phyloP scores from a whole-genome alignment of 2,113 vertebrate genomes.

The Coreoperca whiteheadi region DNA sequence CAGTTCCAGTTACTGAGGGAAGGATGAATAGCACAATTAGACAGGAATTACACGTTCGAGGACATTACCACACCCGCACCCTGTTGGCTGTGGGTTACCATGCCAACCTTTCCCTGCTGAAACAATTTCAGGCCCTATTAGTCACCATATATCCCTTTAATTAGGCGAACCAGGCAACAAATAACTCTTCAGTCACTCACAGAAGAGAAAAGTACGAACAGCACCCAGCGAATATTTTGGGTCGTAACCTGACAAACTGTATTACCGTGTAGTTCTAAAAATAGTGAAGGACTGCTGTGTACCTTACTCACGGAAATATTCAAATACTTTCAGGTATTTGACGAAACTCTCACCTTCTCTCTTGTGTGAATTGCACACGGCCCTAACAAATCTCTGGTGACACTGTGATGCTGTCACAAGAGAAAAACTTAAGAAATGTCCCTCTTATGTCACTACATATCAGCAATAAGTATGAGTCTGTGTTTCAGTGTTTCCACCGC shows the following conservation, averaged over 20 bases:
- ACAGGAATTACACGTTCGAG: slow-evolving; percentile 25
- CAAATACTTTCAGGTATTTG: slow-evolving; percentile 39
- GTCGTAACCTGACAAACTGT: slow-evolving; percentile 53
- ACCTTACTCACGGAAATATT: slow-evolving; percentile 17
- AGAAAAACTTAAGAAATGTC: slow-evolving; percentile 43
- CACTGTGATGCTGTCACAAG: slow-evolving; percentile 11
- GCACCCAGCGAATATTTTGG: neutral
- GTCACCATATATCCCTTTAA: neutral
- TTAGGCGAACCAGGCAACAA: neutral
- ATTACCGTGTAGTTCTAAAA: slow-evolving; percentile 38
- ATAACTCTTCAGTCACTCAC: neutral
- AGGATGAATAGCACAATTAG: slow-evolving; percentile 40
- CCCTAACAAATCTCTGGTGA: neutral
- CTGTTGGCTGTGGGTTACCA: slow-evolving; percentile 9
- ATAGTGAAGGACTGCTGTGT: neutral
- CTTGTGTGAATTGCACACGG: slow-evolving; percentile 7
- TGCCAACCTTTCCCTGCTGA: slow-evolving; percentile 18
- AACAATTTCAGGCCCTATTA: neutral
- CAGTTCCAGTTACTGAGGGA: slow-evolving; percentile 30
- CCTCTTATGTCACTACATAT: slow-evolving; percentile 2
- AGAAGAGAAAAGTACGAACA: neutral
- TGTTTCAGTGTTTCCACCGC: slow-evolving; percentile 14
- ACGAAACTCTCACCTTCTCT: slow-evolving; percentile 20
- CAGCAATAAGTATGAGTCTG: neutral
- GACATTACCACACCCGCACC: slow-evolving; percentile 8